A percentile compares a stretch with the other conserved stretches of the same genome.
Evolutionary conservation across 1,140 invertebrate species (phyloP).

Genomic region (Halesus radiatus): DNA sequence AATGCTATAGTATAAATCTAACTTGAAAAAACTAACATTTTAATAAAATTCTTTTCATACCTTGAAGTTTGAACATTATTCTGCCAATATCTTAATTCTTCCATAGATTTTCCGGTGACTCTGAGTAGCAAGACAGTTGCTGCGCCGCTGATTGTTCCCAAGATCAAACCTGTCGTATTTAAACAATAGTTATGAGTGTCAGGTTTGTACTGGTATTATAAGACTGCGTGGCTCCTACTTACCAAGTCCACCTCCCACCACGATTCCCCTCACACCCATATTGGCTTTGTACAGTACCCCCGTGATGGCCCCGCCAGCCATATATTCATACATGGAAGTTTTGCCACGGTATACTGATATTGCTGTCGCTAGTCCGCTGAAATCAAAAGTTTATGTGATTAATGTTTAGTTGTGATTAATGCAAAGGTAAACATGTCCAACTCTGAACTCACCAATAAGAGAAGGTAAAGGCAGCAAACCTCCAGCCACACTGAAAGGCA

Average conservation of each 20-base stretch:
- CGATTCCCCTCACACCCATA: constrained; percentile 74
- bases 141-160: constrained; percentile 64
- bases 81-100: constrained; percentile 71
- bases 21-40: not conserved
- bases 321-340: constrained; percentile 76
- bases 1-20: not conserved
- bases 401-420: constrained; percentile 18
- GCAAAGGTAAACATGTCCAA: constrained; percentile 53
- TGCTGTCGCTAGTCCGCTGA: constrained; percentile 66
- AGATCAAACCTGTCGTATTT: constrained; percentile 37
- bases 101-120: constrained; percentile 69
- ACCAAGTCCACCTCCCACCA: constrained; percentile 75
- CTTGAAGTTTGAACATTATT: constrained; percentile 65
- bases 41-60: constrained; percentile 53
- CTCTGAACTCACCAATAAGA: constrained; percentile 68
- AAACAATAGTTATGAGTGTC: not conserved
- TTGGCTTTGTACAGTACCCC: constrained; percentile 76
- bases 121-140: constrained; percentile 66
- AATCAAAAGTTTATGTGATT: constrained; percentile 1
- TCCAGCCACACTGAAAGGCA: constrained; percentile 77
- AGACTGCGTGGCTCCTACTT: constrained; percentile 25
- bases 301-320: constrained; percentile 73
- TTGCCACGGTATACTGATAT: constrained; percentile 77
- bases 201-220: not conserved
- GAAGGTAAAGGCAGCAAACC: constrained; percentile 74